Base-by-base conservation (phyloP, 2,113 vertebrate genomes). In the Tringa solitaria region DNA sequence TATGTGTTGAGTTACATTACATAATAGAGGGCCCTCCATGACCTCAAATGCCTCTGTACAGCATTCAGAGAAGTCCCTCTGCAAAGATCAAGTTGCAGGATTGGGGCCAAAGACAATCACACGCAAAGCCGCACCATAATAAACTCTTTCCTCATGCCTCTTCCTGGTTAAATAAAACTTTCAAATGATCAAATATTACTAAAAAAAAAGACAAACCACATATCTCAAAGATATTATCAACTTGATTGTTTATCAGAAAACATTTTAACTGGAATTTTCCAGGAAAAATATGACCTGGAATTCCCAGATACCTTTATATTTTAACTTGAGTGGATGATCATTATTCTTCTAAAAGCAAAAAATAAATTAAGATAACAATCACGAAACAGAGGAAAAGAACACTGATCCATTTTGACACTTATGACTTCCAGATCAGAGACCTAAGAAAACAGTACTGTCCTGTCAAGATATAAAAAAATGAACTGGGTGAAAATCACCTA, bases 371-470 rank as follows among this genome's bases (percentile, higher is more conserved):
- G 65, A 41, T 45, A 87, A 51, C 13, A 75, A 53, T 68, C 60
- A 69, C 17, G 18, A 57, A 61, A 46, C 30, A 67, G 33, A 72
- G 57, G 45, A 91, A 85, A 50, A 65, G 70, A 93, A 93, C 57
- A 78, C 45, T 76, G 77, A 84, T 93, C 56, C 15, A 73, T 75
- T 94, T 86, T 95, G 91, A 95, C 70, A 87, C 22, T 65, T 85
- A 26, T 0, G 30, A 85, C 70, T 93, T 94, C 46, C 61, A 91
- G 84, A 91, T 89, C 84, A 94, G 69, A 87, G 74, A 79, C 48
- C 64, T 82, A 19, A 67, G 76, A 91, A 92, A 92, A 84, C 15
- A 78, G 27, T 56, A 60, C 53, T 75, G 39, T 72, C 35, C 57
- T 87, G 78, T 76, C 43, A 87, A 79, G 81, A 68, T 78, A 63